A percentile compares a stretch with the other conserved stretches of the same genome.
phyloP scores from a whole-genome alignment of 2,113 vertebrate species.

The Pelusios castaneus region DNA sequence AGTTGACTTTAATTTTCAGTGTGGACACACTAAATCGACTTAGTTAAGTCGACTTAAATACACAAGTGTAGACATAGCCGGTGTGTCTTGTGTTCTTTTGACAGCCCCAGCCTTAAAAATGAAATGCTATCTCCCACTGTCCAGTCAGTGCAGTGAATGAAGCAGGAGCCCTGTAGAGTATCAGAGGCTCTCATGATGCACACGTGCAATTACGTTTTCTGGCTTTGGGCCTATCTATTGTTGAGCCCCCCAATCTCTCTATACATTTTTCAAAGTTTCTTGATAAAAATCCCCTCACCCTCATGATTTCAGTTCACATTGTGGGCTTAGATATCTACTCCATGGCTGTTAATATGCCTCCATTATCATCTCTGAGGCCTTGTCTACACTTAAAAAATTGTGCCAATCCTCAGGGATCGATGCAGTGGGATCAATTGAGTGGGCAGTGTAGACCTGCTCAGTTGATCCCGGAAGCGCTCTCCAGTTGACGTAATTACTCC shows the following conservation, averaged over 20 bases:
- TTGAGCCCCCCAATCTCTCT: neutral
- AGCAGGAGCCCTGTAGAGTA: neutral
- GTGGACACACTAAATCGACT: too few species aligned
- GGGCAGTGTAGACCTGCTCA: too few species aligned
- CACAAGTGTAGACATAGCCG: too few species aligned
- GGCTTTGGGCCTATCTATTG: neutral
- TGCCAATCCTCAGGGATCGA: too few species aligned
- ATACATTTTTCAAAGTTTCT: fast-evolving
- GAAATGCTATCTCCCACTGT: neutral
- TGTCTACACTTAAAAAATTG: too few species aligned
- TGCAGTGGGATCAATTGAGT: too few species aligned
- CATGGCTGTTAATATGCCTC: too few species aligned
- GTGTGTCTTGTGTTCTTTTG: neutral
- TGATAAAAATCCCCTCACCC: neutral
- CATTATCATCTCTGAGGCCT: neutral
- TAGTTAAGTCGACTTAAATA: too few species aligned
- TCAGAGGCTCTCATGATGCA: neutral
- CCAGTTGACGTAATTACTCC: too few species aligned
- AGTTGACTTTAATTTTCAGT: too few species aligned
- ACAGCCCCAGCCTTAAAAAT: neutral
- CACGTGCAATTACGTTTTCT: neutral
- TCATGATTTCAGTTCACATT: neutral
- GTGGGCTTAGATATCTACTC: neutral
- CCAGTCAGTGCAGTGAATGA: neutral
- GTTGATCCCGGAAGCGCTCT: too few species aligned